Evolutionary conservation across 2,797 vertebrate genomes (phyloP), one percentile per base, ranked within the genome.

Genomic region (Buceros bicornis): DNA sequence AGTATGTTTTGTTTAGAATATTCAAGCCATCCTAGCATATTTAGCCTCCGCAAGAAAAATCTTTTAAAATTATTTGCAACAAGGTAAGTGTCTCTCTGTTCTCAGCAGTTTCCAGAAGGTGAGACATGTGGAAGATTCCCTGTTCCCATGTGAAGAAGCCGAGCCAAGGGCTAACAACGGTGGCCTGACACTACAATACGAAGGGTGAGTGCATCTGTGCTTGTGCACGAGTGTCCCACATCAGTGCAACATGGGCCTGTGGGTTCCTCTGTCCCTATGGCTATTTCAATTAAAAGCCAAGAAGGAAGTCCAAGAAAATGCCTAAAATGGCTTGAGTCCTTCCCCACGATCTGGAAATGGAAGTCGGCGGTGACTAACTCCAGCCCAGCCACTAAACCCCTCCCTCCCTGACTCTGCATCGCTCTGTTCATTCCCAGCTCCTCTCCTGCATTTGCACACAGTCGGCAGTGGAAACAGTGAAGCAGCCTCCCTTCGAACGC

Each of bases 291-390:
- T 91, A 87, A 92, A 93, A 90, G 66, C 78, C 0, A 3, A 58
- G 83, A 77, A 93, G 61, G 82, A 90, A 91, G 70, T 91, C 96
- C 91, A 96, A 96, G 88, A 96, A 94, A 93, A 94, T 84, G 91
- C 95, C 90, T 96, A 93, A 93, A 97, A 93, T 95, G 94, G 94
- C 88, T 89, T 92, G 91, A 94, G 86, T 93, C 77, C 80, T 96
- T 95, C 93, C 96, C 89, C 64, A 76, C 3, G 2, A 64, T 94
- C 93, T 96, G 90, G 80, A 95, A 96, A 96, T 93, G 93, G 96
- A 95, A 91, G 94, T 91, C 47, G 26, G 86, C 14, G 1, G 90
- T 89, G 92, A 94, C 93, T 96, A 90, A 94, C 87, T 95, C 91
- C 91, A 90, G 80, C 93, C 80, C 94, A 95, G 94, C 43, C 71